Conservation (phyloP, 2,797 vertebrate species). For the Sebastes paucispinis region DNA sequence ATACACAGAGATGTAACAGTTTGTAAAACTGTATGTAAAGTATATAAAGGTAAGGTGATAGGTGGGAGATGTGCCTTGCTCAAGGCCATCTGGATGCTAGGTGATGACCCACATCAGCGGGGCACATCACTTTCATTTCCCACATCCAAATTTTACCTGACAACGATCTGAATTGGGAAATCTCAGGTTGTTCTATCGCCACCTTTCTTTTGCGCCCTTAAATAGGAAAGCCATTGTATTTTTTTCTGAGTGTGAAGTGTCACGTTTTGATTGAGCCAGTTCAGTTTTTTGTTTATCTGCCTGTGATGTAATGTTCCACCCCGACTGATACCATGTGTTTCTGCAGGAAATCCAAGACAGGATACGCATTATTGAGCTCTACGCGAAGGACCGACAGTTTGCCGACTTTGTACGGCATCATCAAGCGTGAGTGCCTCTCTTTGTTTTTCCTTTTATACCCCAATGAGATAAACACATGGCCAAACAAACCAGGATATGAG, state of each 20-base stretch:
- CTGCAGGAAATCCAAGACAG: slow-evolving; percentile 96
- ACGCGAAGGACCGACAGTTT: slow-evolving; percentile 93
- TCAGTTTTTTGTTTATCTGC: slow-evolving; percentile 37
- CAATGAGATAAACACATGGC: slow-evolving; percentile 38
- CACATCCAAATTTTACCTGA: background rate
- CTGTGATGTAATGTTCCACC: slow-evolving; percentile 32
- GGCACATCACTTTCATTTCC: background rate
- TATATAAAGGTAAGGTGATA: background rate
- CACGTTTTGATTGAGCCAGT: slow-evolving; percentile 24
- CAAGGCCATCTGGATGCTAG: background rate
- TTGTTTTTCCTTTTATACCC: slow-evolving; percentile 6
- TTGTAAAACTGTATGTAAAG: too few relatives aligned
- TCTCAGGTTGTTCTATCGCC: background rate
- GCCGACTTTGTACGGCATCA: slow-evolving; percentile 93
- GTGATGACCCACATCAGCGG: background rate
- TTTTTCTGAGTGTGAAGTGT: background rate
- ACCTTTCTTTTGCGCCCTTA: background rate
- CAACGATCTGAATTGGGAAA: background rate
- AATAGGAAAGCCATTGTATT: background rate
- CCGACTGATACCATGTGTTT: slow-evolving; percentile 43
- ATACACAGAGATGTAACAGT: too few relatives aligned
- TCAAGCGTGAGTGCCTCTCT: slow-evolving; percentile 86
- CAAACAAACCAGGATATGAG: slow-evolving; percentile 18
- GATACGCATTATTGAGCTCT: slow-evolving; percentile 95
- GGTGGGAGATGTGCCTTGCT: background rate